These are phyloP conservation scores for Eumacrocentrus americanus DNA, from an alignment of 2,888 invertebrate genomes.

Conservation along the genomic window DNA sequence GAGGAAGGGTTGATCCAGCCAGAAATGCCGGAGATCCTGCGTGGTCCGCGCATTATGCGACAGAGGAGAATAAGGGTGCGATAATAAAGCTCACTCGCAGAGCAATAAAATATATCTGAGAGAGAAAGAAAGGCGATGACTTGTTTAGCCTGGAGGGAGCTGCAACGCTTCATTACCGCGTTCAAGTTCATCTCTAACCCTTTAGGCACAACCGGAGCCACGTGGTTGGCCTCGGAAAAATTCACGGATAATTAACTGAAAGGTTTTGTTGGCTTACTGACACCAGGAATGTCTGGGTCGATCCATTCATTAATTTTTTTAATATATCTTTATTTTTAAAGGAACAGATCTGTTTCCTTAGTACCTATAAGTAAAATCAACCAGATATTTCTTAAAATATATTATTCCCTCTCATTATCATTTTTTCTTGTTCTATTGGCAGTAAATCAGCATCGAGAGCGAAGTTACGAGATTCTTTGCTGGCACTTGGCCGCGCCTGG, in stretches of 20 bases:
- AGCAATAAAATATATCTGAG: slow-evolving; percentile 58
- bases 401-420: background rate
- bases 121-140: slow-evolving; percentile 49
- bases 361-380: background rate
- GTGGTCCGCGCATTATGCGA: slow-evolving; percentile 24
- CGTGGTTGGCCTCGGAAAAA: slow-evolving; percentile 41
- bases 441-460: slow-evolving; percentile 18
- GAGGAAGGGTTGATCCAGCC: slow-evolving; percentile 56
- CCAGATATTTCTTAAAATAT: background rate
- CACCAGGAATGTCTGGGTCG: no score
- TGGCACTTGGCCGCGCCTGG: slow-evolving; percentile 13
- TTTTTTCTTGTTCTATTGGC: slow-evolving; percentile 20
- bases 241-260: slow-evolving; percentile 51
- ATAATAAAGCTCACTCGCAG: slow-evolving; percentile 50
- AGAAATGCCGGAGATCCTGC: slow-evolving; percentile 42
- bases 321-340: no score
- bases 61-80: slow-evolving; percentile 38
- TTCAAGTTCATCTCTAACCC: slow-evolving; percentile 58
- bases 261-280: slow-evolving; percentile 1
- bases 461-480: slow-evolving; percentile 14
- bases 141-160: slow-evolving; percentile 52
- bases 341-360: no score
- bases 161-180: slow-evolving; percentile 55
- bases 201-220: slow-evolving; percentile 41
- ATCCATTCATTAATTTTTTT: no score